Percentiles rank a stretch among this genome's conserved stretches.
These are phyloP conservation scores for Chrysomallon squamiferum DNA, from an alignment of 1,140 invertebrate genomes.

Conservation along the genomic window DNA sequence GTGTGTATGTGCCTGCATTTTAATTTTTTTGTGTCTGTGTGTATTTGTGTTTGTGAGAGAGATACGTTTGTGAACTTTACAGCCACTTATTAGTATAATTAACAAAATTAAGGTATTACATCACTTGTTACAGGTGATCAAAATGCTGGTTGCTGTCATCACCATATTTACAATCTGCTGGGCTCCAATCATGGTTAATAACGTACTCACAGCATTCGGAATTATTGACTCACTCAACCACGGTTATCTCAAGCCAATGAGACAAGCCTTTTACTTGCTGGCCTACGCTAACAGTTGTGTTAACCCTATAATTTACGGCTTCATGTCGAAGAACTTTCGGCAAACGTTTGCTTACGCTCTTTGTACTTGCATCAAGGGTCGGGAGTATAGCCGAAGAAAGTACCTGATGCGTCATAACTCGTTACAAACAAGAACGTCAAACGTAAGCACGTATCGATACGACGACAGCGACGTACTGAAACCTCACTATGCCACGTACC, in stretches of 20 bases:
- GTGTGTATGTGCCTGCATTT: too few relatives aligned
- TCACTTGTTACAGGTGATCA: constrained; percentile 65
- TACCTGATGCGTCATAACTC: constrained; percentile 30
- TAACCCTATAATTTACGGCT: constrained; percentile 80
- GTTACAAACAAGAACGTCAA: constrained; percentile 22
- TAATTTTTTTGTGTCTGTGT: too few relatives aligned
- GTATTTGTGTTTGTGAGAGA: too few relatives aligned
- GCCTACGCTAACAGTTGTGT: constrained; percentile 69
- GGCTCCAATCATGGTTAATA: constrained; percentile 61
- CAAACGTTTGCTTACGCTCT: constrained; percentile 67
- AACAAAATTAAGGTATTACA: too few relatives aligned
- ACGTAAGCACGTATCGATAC: constrained; percentile 5
- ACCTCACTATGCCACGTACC: too few relatives aligned
- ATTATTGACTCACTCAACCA: constrained; percentile 65
- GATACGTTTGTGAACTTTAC: too few relatives aligned
- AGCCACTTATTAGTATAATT: too few relatives aligned
- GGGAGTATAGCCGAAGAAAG: constrained; percentile 18
- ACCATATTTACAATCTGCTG: constrained; percentile 66
- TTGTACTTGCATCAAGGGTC: constrained; percentile 46
- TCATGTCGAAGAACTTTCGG: constrained; percentile 81
- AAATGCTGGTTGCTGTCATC: constrained; percentile 65
- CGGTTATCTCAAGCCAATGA: constrained; percentile 69
- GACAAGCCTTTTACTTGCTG: constrained; percentile 71
- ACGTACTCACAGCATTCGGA: constrained; percentile 66
- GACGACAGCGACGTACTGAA: too few relatives aligned